Conservation (phyloP, 2,113 vertebrate species). For the Triplophysa dalaica region DNA sequence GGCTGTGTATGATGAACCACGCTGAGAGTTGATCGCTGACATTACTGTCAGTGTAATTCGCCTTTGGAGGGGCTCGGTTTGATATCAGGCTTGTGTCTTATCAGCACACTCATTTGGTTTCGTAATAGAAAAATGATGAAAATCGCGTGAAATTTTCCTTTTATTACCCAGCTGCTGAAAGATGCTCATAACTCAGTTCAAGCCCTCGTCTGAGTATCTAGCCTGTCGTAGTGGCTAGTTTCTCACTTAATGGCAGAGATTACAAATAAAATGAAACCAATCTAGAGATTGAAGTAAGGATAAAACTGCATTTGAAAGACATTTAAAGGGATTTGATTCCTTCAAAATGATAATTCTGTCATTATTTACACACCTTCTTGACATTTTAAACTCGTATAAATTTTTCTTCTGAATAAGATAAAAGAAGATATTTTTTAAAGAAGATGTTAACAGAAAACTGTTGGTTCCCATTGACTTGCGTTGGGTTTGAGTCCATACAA, state of each 20-base stretch:
- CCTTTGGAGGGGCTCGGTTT: conserved; percentile 69
- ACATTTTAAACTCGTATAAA: too few relatives aligned
- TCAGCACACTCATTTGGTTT: conserved; percentile 66
- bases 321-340: too few relatives aligned
- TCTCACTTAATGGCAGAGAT: background rate
- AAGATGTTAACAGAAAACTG: too few relatives aligned
- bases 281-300: too few relatives aligned
- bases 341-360: too few relatives aligned
- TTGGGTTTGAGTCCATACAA: too few relatives aligned
- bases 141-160: conserved; percentile 60
- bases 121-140: conserved; percentile 67
- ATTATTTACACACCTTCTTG: too few relatives aligned
- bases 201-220: conserved; percentile 14
- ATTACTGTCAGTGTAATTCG: conserved; percentile 77
- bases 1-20: conserved; percentile 61
- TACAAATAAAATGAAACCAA: background rate
- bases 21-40: conserved; percentile 66
- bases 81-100: conserved; percentile 71
- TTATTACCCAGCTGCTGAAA: conserved; percentile 61
- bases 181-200: conserved; percentile 14
- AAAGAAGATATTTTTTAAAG: too few relatives aligned
- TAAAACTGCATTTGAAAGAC: too few relatives aligned
- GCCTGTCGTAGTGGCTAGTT: background rate
- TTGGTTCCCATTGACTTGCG: too few relatives aligned
- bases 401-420: too few relatives aligned